Base-by-base conservation (phyloP, 2,888 invertebrate genomes). In the Epirrhoe alternata region DNA sequence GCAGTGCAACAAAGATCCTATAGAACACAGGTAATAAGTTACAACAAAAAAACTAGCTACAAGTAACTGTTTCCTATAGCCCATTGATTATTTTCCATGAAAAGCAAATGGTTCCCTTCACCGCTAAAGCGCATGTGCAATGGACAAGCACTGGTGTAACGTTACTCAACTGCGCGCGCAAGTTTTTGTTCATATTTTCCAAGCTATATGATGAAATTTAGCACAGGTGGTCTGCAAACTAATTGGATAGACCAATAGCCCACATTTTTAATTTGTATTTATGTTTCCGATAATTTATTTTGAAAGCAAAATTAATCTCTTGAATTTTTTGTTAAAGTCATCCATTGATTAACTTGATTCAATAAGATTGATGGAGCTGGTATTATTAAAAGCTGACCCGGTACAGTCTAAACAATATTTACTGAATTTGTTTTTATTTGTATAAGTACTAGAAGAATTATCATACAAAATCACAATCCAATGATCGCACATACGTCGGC, bases 151-250 rank as follows among this genome's bases (percentile, higher is more conserved):
- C 17, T 57, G 59, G 52, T 56, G 59, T 56, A 60, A 51, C 63
- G 60, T 67, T 67, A 63, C 63, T 60, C 51, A 55, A 57, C 52
- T 17, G 30, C n/a, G 47, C 33, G 49, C n/a, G 38, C 54, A 16
- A 67, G 56, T 72, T 73, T 73, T 73, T 72, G 70, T 55, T 60
- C 52, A 66, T 67, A 68, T 72, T 72, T 69, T 66, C 68, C 61
- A 68, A 53, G 24, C 47, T 33, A 30, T 30, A 49, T 38, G 61
- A 35, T 64, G 68, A 54, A 64, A 68, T 64, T 31, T 59, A 35
- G 64, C 17, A 60, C 64, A 64, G 57, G 54, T 55, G 66, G 62
- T 12, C 66, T 16, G 38, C 24, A 6, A 6, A 47, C 33, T 63
- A 45, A 45, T 56, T 56, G 24, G 33, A 42, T 55, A 30, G 38